These are phyloP conservation scores for Acanthococcus lagerstroemiae DNA, from an alignment of 2,888 invertebrate species.

Conservation along the genomic window DNA sequence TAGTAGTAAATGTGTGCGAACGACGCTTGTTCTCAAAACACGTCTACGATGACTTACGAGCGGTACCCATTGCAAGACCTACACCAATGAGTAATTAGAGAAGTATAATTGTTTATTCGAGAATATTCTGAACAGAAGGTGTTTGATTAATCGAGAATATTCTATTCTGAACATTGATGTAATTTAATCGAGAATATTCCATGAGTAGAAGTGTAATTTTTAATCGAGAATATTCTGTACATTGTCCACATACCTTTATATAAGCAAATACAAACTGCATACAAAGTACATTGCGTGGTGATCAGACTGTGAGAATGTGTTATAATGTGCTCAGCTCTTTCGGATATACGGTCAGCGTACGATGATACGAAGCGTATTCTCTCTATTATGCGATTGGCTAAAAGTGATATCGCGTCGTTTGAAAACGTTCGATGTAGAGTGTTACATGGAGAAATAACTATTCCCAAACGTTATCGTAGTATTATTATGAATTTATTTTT, in stretches of 20 bases:
- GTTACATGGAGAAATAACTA: neutral
- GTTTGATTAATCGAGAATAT: neutral
- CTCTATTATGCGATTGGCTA: neutral
- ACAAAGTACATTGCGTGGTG: neutral
- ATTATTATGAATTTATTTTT: neutral
- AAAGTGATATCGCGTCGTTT: no score
- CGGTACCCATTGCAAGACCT: no score
- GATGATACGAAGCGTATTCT: neutral
- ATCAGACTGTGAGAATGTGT: neutral
- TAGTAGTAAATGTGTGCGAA: no score
- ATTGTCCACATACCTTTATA: neutral
- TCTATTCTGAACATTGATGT: neutral
- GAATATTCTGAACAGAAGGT: neutral
- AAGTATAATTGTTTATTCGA: no score
- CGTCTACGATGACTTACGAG: no score
- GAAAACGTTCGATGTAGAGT: neutral
- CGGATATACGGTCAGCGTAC: neutral
- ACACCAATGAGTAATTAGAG: no score
- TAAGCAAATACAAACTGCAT: neutral
- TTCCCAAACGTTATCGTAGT: neutral
- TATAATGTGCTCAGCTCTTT: neutral
- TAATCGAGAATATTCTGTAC: neutral
- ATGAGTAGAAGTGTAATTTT: neutral
- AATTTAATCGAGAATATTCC: neutral
- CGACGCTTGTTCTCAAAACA: no score